Evolutionary conservation across 2,797 vertebrate species (phyloP).

Genomic region (Gastrophryne carolinensis): DNA sequence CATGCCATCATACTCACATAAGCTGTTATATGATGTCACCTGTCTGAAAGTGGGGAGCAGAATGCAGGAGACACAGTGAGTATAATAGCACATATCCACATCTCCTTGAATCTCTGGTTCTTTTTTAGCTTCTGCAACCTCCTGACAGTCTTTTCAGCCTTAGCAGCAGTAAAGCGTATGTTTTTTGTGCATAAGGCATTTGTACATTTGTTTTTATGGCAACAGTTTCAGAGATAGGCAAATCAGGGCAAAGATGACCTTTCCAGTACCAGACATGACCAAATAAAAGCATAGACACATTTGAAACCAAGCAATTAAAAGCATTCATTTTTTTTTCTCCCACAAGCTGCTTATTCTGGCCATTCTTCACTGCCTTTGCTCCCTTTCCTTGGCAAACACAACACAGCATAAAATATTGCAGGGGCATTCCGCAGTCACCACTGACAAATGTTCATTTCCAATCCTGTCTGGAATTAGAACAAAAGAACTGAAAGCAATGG

Average conservation of each 20-base stretch:
- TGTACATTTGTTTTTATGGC: neutral
- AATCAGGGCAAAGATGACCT: neutral
- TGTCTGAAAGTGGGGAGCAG: too few relatives aligned
- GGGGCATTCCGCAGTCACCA: constrained; percentile 53
- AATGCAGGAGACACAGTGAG: too few relatives aligned
- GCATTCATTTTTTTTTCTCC: constrained; percentile 8
- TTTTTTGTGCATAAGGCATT: neutral
- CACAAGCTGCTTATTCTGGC: neutral
- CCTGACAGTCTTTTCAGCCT: too few relatives aligned
- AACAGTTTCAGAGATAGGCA: neutral
- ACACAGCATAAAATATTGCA: constrained; percentile 57
- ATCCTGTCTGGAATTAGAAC: constrained; percentile 60
- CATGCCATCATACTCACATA: too few relatives aligned
- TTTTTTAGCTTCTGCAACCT: too few relatives aligned
- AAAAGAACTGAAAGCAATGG: constrained; percentile 62
- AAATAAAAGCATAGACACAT: constrained; percentile 12
- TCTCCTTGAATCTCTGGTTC: too few relatives aligned
- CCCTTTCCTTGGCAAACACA: constrained; percentile 57
- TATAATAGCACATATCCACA: too few relatives aligned
- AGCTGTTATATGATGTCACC: too few relatives aligned
- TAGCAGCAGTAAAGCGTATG: neutral
- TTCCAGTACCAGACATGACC: constrained; percentile 14
- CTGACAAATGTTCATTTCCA: constrained; percentile 60
- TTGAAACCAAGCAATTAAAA: constrained; percentile 8
- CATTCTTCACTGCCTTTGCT: constrained; percentile 54